Evolutionary conservation across 64 coral and sea anemone genomes (phyloP), one percentile per base, ranked within the genome.

Genomic region (Orbicella faveolata): DNA sequence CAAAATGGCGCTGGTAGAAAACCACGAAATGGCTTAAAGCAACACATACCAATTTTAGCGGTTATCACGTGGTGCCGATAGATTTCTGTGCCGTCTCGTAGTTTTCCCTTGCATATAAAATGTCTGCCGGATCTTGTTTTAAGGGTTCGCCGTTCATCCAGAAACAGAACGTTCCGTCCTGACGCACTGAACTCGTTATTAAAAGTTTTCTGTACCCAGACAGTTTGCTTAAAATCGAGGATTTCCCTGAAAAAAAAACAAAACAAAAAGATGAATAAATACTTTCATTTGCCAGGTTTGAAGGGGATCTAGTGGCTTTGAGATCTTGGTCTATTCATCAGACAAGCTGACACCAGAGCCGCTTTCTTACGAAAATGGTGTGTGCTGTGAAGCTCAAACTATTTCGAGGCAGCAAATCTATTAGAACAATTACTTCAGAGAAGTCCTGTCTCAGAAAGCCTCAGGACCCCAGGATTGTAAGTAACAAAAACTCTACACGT

Each of bases 1-100:
- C 8, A 68, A 7, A 9, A 23, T 0, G 3, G 21, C 19, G 8
- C 19, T 6, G 7, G 44, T 48, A 48, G 65, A 23, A 25, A 68
- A 9, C 65, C 2, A 21, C 65, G 14, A 51, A 52, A 20, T 15
- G 11, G 21, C 13, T 1, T 54, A 52, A 61, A 33, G 6, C 25
- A 52, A 57, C 48, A 12, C 86, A 75, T 69, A 96, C 95, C 95
- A 77, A 72, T 77, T 34, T 88, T 92, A 21, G 87, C 92, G 67
- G 87, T 76, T 44, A 96, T 88, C 3, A 88, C 77, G 34, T 96
- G 95, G 5, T 94, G 95, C 34, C 89, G 90, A 72, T 88, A 96
- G 23, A 96, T 69, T 17, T 96, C 95, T 25, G 90, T 87, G 59
- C 92, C 92, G 21, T 90, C 88, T 44, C 73, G 25, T 53, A 85